Base-by-base conservation (phyloP, 2,888 invertebrate species). In the Alentia gelatinosa region DNA sequence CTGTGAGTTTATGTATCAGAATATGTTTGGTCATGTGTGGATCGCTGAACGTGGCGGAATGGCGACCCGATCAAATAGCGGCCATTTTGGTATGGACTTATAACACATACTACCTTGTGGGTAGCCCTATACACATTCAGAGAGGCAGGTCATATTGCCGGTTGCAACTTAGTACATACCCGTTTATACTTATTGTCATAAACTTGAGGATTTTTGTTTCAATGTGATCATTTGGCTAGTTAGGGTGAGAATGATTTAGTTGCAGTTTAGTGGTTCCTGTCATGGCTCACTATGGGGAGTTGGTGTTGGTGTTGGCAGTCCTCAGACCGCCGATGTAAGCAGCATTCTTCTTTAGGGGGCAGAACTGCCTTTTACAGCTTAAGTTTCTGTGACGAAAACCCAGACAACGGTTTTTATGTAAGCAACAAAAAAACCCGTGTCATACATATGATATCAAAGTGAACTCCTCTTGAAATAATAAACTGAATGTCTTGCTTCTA, bases 401-500 rank as follows among this genome's bases (percentile, higher is more conserved):
- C 68, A 68, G 33, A 30, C 68, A 56, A 12, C 33, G 30, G 30
- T 68, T 26, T n/a, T 68, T 68, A 68, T 30, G 68, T 68, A 68
- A 68, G 68, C 68, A 56, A 56, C 68, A 68, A 68, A 12, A 7
- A 1, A 68, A 68, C 68, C 33, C 30, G 83, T 83, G 40, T 83
- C 39, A 83, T 39, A 83, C 39, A 39, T 37, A 83, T 40, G 39
- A 83, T 83, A 83, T 40, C 33, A 83, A 37, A 15, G 39, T 37
- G 83, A 83, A 83, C 40, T 83, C 83, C 40, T 40, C 40, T 83
- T 37, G 79, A 33, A 83, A 83, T 39, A 83, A 83, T 83, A 83
- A 83, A 83, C 83, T 83, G 83, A 83, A 83, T 83, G 83, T 83
- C 83, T 83, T 83, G 83, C 83, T 83, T 83, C 83, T 56, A 56